Evolutionary conservation across 2,797 vertebrate genomes (phyloP), one percentile per base, ranked within the genome.

Genomic region (Capromys pilorides): DNA sequence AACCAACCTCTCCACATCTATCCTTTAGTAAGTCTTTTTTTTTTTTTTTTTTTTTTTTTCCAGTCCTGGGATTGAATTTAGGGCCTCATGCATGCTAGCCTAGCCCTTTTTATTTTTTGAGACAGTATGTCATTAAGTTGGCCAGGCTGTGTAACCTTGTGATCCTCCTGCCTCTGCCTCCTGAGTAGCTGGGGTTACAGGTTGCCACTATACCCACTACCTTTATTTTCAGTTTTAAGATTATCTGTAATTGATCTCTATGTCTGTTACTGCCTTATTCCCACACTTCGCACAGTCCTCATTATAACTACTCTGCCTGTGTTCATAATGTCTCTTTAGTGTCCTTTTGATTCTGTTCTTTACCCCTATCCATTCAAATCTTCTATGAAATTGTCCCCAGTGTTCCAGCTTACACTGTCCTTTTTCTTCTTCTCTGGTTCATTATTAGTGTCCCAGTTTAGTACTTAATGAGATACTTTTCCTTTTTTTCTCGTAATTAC

Each of bases 381-480:
- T 49, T 93, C 26, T 92, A 41, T 86, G 62, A 93, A 83, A 83
- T 90, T 94, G n/a, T 91, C 22, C 80, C 80, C 36, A 82, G 0
- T 73, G 28, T 41, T 57, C 49, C 45, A 89, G 49, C 31, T 77
- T 92, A 75, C 61, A 8, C 19, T 69, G n/a, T 78, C 62, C 82
- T 92, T 81, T 28, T 86, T 90, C 59, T 90, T 90, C 59, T 90
- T 93, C 57, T 49, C 11, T 79, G 54, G 51, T 41, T 90, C 31
- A 62, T 87, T 78, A 51, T 95, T 59, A 84, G 8, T 87, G 85
- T 73, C 22, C 90, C n/a, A 86, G 59, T 87, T 93, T 93, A 82
- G 83, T 90, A 87, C 57, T 87, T 93, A 94, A 90, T 83, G 59
- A 93, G 26, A 39, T 93, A 45, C 31, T 93, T 87, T 94, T 24